A percentile compares a stretch with the other conserved stretches of the same genome.
phyloP scores from a whole-genome alignment of 2,797 vertebrate species.

The Sebastes aleutianus region DNA sequence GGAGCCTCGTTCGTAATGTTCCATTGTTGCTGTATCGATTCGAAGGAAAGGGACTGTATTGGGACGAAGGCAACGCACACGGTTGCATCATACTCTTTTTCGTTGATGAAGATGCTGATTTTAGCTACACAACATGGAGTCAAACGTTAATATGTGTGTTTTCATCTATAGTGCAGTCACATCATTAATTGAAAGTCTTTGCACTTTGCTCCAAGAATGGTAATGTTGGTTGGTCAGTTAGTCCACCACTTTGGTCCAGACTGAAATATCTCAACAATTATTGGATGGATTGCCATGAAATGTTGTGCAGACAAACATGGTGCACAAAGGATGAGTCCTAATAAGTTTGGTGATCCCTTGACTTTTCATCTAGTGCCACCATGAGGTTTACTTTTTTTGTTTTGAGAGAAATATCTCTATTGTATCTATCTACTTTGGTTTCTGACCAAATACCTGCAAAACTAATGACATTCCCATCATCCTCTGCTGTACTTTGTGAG shows the following conservation, averaged over 20 bases:
- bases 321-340: background rate
- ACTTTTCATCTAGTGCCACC: background rate
- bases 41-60: background rate
- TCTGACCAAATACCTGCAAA: background rate
- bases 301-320: background rate
- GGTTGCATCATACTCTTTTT: background rate
- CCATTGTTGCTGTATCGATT: slow-evolving; percentile 25
- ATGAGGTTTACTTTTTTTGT: background rate
- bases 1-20: slow-evolving; percentile 20
- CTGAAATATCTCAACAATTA: background rate
- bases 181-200: no score
- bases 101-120: background rate
- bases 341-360: background rate
- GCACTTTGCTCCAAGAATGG: background rate
- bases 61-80: background rate
- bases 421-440: no score
- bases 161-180: no score
- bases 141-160: background rate
- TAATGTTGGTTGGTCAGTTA: background rate
- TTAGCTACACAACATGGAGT: background rate
- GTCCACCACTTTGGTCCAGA: background rate
- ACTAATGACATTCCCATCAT: background rate
- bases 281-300: background rate
- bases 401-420: background rate
- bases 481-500: background rate